Percentiles rank a stretch among this genome's conserved stretches.
Conservation (phyloP, 2,113 vertebrate genomes). For the Panthera uncia region DNA sequence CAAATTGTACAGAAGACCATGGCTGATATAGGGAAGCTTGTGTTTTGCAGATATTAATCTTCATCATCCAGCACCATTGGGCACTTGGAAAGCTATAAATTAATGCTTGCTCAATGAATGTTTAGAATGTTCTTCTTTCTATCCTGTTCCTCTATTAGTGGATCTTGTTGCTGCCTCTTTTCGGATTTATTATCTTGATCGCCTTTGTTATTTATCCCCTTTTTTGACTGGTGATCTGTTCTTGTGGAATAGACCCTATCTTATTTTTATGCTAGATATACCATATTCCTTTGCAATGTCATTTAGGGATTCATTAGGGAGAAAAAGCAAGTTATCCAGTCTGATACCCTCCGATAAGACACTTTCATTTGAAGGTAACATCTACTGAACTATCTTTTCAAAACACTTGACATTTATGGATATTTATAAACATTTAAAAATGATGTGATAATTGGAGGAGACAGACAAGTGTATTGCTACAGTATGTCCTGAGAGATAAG, state of each 20-base stretch:
- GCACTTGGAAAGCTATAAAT: not conserved
- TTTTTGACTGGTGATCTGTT: not conserved
- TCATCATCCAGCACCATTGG: not conserved
- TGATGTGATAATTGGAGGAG: not conserved
- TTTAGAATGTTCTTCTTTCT: not conserved
- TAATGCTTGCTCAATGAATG: not conserved
- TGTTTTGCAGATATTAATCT: not conserved
- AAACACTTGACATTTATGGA: not conserved
- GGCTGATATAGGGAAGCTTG: not conserved
- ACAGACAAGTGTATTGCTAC: not conserved
- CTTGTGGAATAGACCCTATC: not conserved
- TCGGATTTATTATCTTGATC: not conserved
- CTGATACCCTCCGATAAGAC: not conserved
- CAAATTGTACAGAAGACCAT: not conserved
- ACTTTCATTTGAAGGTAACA: not conserved
- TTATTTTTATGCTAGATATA: not conserved
- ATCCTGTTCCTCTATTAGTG: not conserved
- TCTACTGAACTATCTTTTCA: constrained; percentile 32
- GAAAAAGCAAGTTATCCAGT: not conserved
- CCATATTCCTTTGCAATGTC: not conserved
- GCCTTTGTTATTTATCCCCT: not conserved
- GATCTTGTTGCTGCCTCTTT: not conserved
- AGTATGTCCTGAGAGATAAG: not conserved
- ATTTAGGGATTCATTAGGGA: not conserved
- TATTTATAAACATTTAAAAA: constrained; percentile 36